Percentiles rank a stretch among this genome's conserved stretches.
Evolutionary conservation across 2,797 vertebrate species (phyloP).

Genomic region (Alauda arvensis): DNA sequence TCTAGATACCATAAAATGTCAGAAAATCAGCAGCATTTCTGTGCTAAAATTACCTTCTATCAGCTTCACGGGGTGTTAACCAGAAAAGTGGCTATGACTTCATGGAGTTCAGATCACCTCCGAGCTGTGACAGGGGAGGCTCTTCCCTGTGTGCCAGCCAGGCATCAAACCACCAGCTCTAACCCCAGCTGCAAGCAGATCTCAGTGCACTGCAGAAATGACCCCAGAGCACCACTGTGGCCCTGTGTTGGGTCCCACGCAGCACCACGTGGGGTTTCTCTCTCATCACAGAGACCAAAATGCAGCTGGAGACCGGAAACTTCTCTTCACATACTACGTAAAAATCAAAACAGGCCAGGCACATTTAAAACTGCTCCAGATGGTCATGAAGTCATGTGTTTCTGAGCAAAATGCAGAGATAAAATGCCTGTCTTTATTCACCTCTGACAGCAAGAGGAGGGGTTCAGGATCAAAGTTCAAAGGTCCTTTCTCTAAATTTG

Average conservation of each 20-base stretch:
- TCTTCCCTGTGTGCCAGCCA: not conserved
- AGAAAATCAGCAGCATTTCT: not conserved
- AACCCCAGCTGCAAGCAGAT: not conserved
- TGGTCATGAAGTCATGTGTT: not conserved
- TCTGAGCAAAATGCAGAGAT: not conserved
- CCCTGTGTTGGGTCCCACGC: not conserved
- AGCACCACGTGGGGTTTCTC: rapidly evolving
- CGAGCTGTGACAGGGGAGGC: not conserved
- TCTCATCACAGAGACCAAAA: not conserved
- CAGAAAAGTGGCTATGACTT: not conserved
- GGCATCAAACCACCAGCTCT: not conserved
- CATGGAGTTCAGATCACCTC: not conserved
- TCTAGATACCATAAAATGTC: not conserved
- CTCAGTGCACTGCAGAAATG: not conserved
- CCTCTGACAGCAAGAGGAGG: not conserved
- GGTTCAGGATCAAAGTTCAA: not conserved
- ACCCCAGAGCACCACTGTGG: rapidly evolving
- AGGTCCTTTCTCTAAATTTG: not conserved
- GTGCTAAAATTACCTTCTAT: not conserved
- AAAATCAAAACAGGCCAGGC: not conserved
- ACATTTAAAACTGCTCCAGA: not conserved
- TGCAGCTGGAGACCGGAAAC: not conserved
- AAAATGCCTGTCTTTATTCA: not conserved
- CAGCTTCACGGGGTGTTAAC: not conserved
- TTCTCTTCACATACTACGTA: not conserved